Base-by-base conservation (phyloP, 2,113 vertebrate species). In the Oreotrochilus melanogaster region DNA sequence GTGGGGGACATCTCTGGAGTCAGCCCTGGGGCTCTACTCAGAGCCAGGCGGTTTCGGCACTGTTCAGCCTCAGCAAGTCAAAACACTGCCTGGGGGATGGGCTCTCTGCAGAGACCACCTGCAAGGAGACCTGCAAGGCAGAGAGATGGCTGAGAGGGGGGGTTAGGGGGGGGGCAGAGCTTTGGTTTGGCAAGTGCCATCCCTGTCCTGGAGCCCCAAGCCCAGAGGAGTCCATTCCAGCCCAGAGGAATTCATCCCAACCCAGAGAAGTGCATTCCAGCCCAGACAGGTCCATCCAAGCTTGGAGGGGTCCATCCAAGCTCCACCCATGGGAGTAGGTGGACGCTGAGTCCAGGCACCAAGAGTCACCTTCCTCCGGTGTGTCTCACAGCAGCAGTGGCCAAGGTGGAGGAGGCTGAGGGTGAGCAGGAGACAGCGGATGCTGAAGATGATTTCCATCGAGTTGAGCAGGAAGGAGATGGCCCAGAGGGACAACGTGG, bases 401-500 rank as follows among this genome's bases (percentile, higher is more conserved):
- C 95, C 65, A 10, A 98, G 89, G 51, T 60, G 89, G 92, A 99
- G 97, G 79, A 99, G 98, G 3, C 89, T 71, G 7, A 97, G 43
- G 56, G 97, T 39, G n/a, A 98, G 97, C 14, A 98, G 96, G 43
- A 98, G 92, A 42, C 98, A 98, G 23, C 98, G 97, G 42, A 96
- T 72, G 3, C 98, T 97, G 84, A 99, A 98, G 83, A 98, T 54
- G 11, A 98, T 92, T 97, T 98, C 98, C 56, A 97, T 58, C 15
- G 90, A 17, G 24, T 98, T 97, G 31, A 99, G 97, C 88, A 98
- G 42, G 24, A 99, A 97, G 14, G 99, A 98, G 50, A 98, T 97
- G 43, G 97, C 93, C 99, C 99, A 99, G 54, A 99, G 98, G 95
- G 98, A 97, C 88, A 99, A 94, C 30, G 98, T 98, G 83, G 99